These are phyloP conservation scores for Microcebus ravelobensis DNA, from an alignment of 2,113 vertebrate genomes.

Conservation along the genomic window DNA sequence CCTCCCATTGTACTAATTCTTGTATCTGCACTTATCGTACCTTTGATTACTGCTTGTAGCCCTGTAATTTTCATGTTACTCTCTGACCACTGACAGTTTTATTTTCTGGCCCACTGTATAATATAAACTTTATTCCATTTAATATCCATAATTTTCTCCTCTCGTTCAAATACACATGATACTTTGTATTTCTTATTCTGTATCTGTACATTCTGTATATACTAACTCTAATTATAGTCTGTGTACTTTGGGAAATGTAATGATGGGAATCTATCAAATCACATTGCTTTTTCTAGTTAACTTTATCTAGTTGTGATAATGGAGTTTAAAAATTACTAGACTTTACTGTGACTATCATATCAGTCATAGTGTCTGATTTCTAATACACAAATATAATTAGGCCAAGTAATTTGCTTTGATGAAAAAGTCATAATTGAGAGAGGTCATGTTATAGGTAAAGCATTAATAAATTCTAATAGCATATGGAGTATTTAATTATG, in stretches of 20 bases:
- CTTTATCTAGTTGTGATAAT: conserved; percentile 49
- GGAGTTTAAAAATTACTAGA: conserved; percentile 58
- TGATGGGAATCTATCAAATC: conserved; percentile 37
- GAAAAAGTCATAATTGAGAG: conserved; percentile 34
- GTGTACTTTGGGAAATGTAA: conserved; percentile 9
- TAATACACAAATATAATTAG: conserved; percentile 59
- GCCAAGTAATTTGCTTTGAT: conserved; percentile 48
- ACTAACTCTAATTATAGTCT: conserved; percentile 54
- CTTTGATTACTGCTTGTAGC: conserved; percentile 47
- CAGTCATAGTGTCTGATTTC: conserved; percentile 19
- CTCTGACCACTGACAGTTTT: conserved; percentile 45
- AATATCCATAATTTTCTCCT: conserved; percentile 59
- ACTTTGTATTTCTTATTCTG: conserved; percentile 38
- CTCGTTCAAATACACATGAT: conserved; percentile 38
- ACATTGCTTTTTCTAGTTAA: conserved; percentile 33
- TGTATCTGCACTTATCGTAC: background rate
- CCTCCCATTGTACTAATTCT: conserved; percentile 8
- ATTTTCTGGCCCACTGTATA: conserved; percentile 52
- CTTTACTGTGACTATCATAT: conserved; percentile 27
- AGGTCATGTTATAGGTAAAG: conserved; percentile 44
- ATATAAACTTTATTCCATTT: conserved; percentile 46
- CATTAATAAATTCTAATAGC: conserved; percentile 33
- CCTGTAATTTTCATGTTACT: conserved; percentile 64
- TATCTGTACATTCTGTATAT: background rate
- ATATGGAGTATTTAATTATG: conserved; percentile 26